These are phyloP conservation scores for Elgaria multicarinata DNA, from an alignment of 2,113 vertebrate species.

Conservation along the genomic window DNA sequence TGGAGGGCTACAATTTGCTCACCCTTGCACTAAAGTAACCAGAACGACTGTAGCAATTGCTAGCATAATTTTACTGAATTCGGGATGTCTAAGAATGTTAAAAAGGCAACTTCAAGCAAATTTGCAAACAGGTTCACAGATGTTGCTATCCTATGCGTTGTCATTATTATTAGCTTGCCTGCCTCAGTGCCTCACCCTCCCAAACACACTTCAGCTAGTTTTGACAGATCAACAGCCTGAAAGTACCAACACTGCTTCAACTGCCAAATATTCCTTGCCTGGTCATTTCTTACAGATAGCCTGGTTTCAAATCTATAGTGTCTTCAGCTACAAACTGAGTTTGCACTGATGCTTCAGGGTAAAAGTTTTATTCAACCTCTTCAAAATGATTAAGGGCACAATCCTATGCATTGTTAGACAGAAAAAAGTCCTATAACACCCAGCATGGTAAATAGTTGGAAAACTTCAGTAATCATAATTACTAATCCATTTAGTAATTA, in stretches of 20 bases:
- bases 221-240: background rate
- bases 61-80: background rate
- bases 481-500: too few relatives aligned
- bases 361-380: background rate
- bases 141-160: background rate
- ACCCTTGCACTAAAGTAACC: background rate
- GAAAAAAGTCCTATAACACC: too few relatives aligned
- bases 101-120: background rate
- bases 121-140: background rate
- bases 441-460: too few relatives aligned
- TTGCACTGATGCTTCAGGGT: background rate
- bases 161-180: background rate
- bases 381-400: background rate
- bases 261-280: background rate
- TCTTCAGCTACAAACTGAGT: background rate
- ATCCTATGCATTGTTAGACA: too few relatives aligned
- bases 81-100: background rate
- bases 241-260: background rate
- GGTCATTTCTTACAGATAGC: background rate
- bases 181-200: background rate
- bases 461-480: background rate
- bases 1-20: too few relatives aligned
- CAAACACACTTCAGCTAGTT: background rate
- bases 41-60: background rate
- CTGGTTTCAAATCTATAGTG: background rate